Base-by-base conservation (phyloP, 1,140 invertebrate genomes). In the Drosophila rufa region DNA sequence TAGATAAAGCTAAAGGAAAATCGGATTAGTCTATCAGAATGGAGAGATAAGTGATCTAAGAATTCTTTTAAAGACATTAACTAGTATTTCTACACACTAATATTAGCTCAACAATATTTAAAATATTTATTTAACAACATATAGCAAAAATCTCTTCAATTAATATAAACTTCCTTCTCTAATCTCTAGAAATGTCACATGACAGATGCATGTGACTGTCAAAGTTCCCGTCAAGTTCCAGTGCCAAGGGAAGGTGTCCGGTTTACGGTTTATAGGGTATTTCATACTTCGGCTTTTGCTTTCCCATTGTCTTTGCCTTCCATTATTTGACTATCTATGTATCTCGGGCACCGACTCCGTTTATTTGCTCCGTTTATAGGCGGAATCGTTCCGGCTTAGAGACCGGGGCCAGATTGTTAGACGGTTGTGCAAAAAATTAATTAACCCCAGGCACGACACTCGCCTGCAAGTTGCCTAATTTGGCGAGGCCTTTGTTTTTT, bases 341-440 rank as follows among this genome's bases (percentile, higher is more conserved):
- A 15, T 53, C 47, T 33, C 59, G 22, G 30, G 30, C 30, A 40
- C 2, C 51, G 36, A 57, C 61, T 64, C 33, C 48, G 40, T 47
- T 51, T 77, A 69, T 51, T 68, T 36, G 50, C 47, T 61, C 77
- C 80, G 82, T 89, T 89, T 90, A 76, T 69, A 71, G 51, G 65
- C 66, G 75, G 57, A 59, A 69, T 76, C 67, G 67, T 50, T 58
- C 67, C 42, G 68, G 66, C 66, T 71, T 62, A 57, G 68, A 78
- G 75, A 66, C 75, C 79, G 67, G 73, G 67, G 73, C 75, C 73
- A 80, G 84, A 77, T 87, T 83, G 82, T 79, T 55, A 38, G 51
- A 36, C 53, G 19, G 53, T 56, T 79, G 77, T 89, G 80, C 73
- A 60, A 78, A 89, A 85, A 86, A 83, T 84, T 89, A 89, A 89